Percentiles rank a stretch among this genome's conserved stretches.
Conservation (phyloP, 35 echinoderm and acorn worm genomes). For the Hemicentrotus pulcherrimus region DNA sequence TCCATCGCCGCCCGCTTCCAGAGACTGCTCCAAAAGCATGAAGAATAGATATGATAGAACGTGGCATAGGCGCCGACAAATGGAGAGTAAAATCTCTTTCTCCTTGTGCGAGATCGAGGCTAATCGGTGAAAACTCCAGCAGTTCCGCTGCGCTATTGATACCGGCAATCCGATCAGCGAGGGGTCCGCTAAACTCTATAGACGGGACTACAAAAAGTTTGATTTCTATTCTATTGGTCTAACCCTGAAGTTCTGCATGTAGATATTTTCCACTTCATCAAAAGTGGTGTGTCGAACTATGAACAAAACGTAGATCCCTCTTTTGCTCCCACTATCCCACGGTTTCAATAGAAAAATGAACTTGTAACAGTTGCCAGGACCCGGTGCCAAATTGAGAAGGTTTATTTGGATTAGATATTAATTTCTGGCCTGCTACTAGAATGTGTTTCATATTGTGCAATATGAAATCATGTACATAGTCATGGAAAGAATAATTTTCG, state of each 20-base stretch:
- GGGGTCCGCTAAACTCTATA: slow-evolving; percentile 41
- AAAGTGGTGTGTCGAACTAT: not conserved
- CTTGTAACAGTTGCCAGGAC: slow-evolving; percentile 34
- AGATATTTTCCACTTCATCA: not conserved
- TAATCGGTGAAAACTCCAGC: slow-evolving; percentile 42
- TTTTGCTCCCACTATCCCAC: slow-evolving; percentile 32
- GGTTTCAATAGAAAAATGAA: not conserved
- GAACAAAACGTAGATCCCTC: not conserved
- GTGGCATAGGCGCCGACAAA: slow-evolving; percentile 20
- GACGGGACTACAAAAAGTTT: not conserved
- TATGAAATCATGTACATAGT: not conserved
- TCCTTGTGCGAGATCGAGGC: slow-evolving; percentile 28
- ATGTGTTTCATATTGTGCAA: not conserved
- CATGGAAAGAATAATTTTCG: not conserved
- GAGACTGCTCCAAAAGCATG: not conserved
- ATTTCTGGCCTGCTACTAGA: not conserved
- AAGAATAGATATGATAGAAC: not conserved
- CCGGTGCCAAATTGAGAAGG: not conserved
- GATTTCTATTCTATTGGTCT: not conserved
- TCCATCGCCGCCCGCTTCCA: not conserved
- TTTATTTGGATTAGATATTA: not conserved
- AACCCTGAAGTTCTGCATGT: slow-evolving; percentile 32
- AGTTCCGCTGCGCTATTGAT: slow-evolving; percentile 52
- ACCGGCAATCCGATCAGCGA: not conserved
- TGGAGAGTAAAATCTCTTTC: slow-evolving; percentile 48